Percentiles rank a stretch among this genome's conserved stretches.
These are phyloP conservation scores for Elmis aenea DNA, from an alignment of 2,888 invertebrate species.

Conservation along the genomic window DNA sequence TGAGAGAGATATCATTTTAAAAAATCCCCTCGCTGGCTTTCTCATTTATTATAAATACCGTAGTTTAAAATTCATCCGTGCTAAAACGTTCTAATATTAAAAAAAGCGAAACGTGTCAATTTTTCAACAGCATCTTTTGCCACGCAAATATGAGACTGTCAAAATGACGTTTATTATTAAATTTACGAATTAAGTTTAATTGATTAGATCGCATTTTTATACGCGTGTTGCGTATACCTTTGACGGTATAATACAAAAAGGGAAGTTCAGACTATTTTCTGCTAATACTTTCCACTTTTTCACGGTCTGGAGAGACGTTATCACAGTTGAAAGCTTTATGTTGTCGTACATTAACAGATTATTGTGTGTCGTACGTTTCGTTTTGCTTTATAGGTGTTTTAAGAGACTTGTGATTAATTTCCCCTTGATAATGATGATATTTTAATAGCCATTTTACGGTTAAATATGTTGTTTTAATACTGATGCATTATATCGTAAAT, in stretches of 20 bases:
- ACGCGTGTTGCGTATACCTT: too few relatives aligned
- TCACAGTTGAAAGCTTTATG: constrained; percentile 44
- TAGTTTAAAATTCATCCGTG: constrained; percentile 34
- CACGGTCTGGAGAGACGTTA: constrained; percentile 14
- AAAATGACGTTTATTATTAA: constrained; percentile 17
- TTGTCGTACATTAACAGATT: constrained; percentile 44
- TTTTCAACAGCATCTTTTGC: constrained; percentile 24
- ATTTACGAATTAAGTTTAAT: too few relatives aligned
- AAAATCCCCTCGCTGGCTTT: constrained; percentile 26
- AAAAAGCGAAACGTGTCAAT: constrained; percentile 30
- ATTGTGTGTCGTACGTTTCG: constrained; percentile 37
- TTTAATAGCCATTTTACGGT: constrained; percentile 43
- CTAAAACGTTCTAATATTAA: constrained; percentile 34
- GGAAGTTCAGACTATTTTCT: too few relatives aligned
- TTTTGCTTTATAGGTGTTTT: constrained; percentile 37
- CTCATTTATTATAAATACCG: constrained; percentile 30
- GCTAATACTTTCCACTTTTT: too few relatives aligned
- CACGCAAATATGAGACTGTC: constrained; percentile 18
- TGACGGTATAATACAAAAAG: too few relatives aligned
- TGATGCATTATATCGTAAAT: constrained; percentile 35
- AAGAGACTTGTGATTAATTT: constrained; percentile 41
- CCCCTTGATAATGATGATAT: constrained; percentile 38
- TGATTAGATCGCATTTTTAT: too few relatives aligned
- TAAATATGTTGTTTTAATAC: constrained; percentile 43
- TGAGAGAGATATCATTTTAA: constrained; percentile 28